Evolutionary conservation across 1,140 invertebrate genomes (phyloP).

Genomic region (Ephestia elutella): DNA sequence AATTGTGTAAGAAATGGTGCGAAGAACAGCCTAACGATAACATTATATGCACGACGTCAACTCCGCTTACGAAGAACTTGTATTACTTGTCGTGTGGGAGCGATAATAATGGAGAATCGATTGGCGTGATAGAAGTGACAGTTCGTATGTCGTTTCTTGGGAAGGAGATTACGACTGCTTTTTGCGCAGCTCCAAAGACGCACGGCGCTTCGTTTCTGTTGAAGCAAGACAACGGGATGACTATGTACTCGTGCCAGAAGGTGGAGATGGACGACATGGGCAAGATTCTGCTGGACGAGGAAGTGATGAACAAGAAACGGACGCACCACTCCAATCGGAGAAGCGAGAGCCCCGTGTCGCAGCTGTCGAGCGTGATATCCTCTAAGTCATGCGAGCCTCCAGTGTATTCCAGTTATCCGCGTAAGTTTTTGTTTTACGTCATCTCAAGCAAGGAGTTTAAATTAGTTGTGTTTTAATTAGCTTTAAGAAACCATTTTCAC

Average conservation of each 20-base stretch:
- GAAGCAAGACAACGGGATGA: slow-evolving; percentile 59
- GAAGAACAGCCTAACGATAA: slow-evolving; percentile 55
- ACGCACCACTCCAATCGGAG: slow-evolving; percentile 22
- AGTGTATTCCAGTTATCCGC: slow-evolving; percentile 16
- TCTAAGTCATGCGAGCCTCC: slow-evolving; percentile 20
- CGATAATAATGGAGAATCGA: slow-evolving; percentile 42
- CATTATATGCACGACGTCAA: slow-evolving; percentile 60
- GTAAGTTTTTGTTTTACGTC: slow-evolving; percentile 15
- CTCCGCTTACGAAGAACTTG: slow-evolving; percentile 53
- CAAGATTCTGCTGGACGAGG: slow-evolving; percentile 62
- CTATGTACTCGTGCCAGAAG: slow-evolving; percentile 60
- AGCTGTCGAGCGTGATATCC: slow-evolving; percentile 30
- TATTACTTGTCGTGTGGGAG: slow-evolving; percentile 54
- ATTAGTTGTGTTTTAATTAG: too few relatives aligned
- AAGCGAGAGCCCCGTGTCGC: slow-evolving; percentile 43
- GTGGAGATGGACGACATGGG: slow-evolving; percentile 64
- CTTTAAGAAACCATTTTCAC: too few relatives aligned
- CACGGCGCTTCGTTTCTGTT: slow-evolving; percentile 42
- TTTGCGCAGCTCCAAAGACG: slow-evolving; percentile 42
- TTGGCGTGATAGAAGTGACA: slow-evolving; percentile 59
- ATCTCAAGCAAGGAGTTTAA: too few relatives aligned
- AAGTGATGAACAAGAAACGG: slow-evolving; percentile 37
- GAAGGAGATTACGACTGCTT: slow-evolving; percentile 63
- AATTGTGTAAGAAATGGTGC: slow-evolving; percentile 57
- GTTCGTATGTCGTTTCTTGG: slow-evolving; percentile 61